phyloP scores from a whole-genome alignment of 2,888 invertebrate species.

The Phasia obesa region DNA sequence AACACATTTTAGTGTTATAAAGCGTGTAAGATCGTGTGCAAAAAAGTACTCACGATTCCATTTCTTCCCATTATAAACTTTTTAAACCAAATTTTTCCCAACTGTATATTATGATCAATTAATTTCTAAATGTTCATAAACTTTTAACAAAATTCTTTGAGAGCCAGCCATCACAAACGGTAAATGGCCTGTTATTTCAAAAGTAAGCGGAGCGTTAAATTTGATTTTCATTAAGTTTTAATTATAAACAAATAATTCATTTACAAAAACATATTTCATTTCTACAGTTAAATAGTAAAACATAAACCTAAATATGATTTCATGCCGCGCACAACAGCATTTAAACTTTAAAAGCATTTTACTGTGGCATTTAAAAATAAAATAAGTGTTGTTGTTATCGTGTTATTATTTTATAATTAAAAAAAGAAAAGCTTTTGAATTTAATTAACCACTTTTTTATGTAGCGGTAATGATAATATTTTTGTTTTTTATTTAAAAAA shows the following conservation, averaged over 20 bases:
- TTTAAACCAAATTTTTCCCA: not conserved
- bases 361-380: not conserved
- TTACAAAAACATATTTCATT: constrained; percentile 32
- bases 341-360: not conserved
- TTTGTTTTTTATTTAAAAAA: not conserved
- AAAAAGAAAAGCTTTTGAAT: not conserved
- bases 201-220: constrained; percentile 55
- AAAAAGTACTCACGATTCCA: no score
- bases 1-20: no score
- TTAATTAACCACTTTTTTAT: no score
- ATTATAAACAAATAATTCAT: constrained; percentile 56
- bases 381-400: no score
- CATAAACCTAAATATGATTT: constrained; percentile 23
- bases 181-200: constrained; percentile 40
- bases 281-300: constrained; percentile 29
- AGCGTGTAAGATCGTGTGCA: not conserved
- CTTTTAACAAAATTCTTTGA: constrained; percentile 28
- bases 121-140: constrained; percentile 29
- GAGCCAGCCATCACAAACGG: constrained; percentile 21
- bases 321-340: constrained; percentile 38
- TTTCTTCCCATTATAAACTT: no score
- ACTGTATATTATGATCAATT: not conserved
- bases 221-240: constrained; percentile 41
- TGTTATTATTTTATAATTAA: not conserved
- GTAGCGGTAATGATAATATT: not conserved